phyloP scores from a whole-genome alignment of 2,113 vertebrate genomes.

The Syrmaticus mikado region DNA sequence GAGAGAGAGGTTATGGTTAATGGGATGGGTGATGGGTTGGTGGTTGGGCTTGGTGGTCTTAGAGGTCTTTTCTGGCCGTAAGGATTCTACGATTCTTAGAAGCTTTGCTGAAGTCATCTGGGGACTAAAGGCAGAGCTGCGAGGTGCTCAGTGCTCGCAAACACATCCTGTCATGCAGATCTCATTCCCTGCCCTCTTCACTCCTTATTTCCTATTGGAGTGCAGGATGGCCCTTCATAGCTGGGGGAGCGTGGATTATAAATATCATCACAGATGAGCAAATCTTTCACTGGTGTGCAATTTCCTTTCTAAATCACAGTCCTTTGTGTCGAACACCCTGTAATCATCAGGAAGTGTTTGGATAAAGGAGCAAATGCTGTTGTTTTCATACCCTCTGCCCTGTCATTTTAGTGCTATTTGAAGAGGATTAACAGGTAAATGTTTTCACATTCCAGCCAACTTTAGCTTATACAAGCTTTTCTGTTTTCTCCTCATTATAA shows the following conservation, averaged over 20 bases:
- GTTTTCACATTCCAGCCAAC: not conserved
- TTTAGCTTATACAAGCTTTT: not conserved
- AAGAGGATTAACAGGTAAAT: conserved; percentile 61
- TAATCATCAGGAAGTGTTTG: conserved; percentile 44
- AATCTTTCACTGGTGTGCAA: conserved; percentile 36
- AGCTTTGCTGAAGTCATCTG: not conserved
- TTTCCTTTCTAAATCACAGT: conserved; percentile 64
- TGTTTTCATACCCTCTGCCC: conserved; percentile 61
- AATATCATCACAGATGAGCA: conserved; percentile 55
- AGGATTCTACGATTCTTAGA: too few species aligned
- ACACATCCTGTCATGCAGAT: not conserved
- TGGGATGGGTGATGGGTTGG: too few species aligned
- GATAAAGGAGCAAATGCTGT: conserved; percentile 46
- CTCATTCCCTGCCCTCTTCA: not conserved
- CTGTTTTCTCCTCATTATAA: not conserved
- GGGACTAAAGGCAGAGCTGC: not conserved
- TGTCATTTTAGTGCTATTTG: conserved; percentile 65
- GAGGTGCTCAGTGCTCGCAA: not conserved
- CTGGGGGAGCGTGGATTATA: conserved; percentile 27
- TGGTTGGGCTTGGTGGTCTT: too few species aligned
- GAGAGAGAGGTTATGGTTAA: not conserved
- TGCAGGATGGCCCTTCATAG: not conserved
- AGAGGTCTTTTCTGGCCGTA: too few species aligned
- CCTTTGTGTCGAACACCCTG: conserved; percentile 46
- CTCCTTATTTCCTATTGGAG: not conserved